Conservation (phyloP, 1,140 invertebrate genomes). For the Panulirus ornatus region DNA sequence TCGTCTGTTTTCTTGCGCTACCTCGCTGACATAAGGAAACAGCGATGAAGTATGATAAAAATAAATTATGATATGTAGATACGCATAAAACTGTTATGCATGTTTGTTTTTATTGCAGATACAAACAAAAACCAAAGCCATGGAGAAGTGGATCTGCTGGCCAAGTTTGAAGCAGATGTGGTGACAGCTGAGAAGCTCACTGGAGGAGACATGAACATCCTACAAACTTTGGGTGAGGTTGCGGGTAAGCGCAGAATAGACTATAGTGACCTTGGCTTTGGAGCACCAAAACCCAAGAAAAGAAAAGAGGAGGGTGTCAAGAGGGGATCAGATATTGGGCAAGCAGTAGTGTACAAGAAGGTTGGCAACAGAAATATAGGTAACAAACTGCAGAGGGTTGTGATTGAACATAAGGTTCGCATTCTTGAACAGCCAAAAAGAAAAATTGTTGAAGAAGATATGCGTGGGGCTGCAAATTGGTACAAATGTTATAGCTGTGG, state of each 20-base stretch:
- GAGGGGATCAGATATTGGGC: conserved; percentile 68
- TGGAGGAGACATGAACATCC: conserved; percentile 72
- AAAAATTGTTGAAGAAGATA: conserved; percentile 64
- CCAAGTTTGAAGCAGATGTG: conserved; percentile 73
- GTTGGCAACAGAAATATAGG: conserved; percentile 40
- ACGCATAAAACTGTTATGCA: too few relatives aligned
- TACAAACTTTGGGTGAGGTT: conserved; percentile 68
- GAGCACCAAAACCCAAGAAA: conserved; percentile 72
- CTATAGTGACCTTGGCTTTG: conserved; percentile 75
- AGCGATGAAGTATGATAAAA: too few relatives aligned
- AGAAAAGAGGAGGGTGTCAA: conserved; percentile 58
- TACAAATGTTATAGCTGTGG: conserved; percentile 73
- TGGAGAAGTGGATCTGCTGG: conserved; percentile 68
- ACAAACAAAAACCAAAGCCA: conserved; percentile 70
- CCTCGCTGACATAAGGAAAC: too few relatives aligned
- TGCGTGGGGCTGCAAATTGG: conserved; percentile 54
- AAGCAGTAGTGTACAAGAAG: conserved; percentile 73
- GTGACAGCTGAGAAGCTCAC: conserved; percentile 74
- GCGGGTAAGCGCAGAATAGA: conserved; percentile 74
- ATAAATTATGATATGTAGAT: background rate
- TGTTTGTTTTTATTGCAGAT: conserved; percentile 46
- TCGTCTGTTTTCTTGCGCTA: too few relatives aligned
- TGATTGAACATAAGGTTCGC: conserved; percentile 70
- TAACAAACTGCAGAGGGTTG: conserved; percentile 33
- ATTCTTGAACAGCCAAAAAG: conserved; percentile 73